A percentile compares a stretch with the other conserved stretches of the same genome.
These are phyloP conservation scores for Ameiurus melas DNA, from an alignment of 2,113 vertebrate genomes.

Conservation along the genomic window DNA sequence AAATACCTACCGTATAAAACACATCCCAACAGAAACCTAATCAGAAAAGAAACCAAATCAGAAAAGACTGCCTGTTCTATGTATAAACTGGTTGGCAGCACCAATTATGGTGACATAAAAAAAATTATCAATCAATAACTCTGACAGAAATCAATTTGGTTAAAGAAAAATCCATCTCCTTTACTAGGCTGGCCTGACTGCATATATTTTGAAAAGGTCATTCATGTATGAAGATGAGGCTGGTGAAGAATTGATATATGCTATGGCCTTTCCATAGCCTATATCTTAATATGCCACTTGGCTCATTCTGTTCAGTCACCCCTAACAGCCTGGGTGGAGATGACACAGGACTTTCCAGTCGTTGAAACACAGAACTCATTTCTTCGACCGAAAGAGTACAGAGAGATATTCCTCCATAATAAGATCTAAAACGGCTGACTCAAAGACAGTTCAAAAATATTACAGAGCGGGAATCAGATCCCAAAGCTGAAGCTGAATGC, in stretches of 20 bases:
- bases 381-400: background rate
- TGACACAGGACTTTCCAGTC: background rate
- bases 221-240: constrained; percentile 33
- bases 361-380: constrained; percentile 10
- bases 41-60: background rate
- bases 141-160: constrained; percentile 37
- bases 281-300: constrained; percentile 33
- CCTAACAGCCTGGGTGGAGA: background rate
- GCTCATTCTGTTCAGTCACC: constrained; percentile 5
- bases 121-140: constrained; percentile 10
- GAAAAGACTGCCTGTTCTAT: background rate
- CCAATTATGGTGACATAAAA: constrained; percentile 34
- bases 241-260: constrained; percentile 28
- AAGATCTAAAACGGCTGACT: constrained; percentile 10
- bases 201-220: constrained; percentile 40
- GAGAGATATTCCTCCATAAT: background rate
- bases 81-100: constrained; percentile 1
- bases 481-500: background rate
- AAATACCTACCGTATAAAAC: background rate
- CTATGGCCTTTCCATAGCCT: constrained; percentile 29
- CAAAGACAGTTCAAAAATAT: background rate
- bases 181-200: background rate
- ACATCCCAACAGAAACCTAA: background rate
- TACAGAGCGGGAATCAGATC: background rate
- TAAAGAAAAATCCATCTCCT: constrained; percentile 40